Percentiles rank a stretch among this genome's conserved stretches.
These are phyloP conservation scores for Lampris incognitus DNA, from an alignment of 2,113 vertebrate species.

Conservation along the genomic window DNA sequence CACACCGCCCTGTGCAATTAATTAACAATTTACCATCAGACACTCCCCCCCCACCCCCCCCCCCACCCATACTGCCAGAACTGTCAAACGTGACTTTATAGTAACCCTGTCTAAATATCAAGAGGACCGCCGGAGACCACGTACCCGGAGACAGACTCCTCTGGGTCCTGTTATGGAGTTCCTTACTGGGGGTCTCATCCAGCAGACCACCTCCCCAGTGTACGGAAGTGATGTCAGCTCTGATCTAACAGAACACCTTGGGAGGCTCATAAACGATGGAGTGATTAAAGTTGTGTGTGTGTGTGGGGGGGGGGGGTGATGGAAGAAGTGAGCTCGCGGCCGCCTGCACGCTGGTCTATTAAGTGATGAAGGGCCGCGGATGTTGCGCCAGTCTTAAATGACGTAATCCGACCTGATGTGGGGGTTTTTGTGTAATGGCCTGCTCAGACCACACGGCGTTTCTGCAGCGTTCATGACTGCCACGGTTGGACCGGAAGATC, in stretches of 20 bases:
- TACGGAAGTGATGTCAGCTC: conserved; percentile 7
- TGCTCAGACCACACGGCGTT: too few relatives aligned
- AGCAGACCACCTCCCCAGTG: conserved; percentile 1
- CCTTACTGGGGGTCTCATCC: conserved; percentile 5
- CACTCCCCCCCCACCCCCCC: too few relatives aligned
- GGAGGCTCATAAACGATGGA: background rate
- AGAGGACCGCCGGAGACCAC: background rate
- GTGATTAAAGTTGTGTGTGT: conserved; percentile 15
- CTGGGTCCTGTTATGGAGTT: background rate
- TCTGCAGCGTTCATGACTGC: too few relatives aligned
- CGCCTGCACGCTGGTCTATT: conserved; percentile 19
- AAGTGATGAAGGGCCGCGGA: conserved; percentile 10
- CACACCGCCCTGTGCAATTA: too few relatives aligned
- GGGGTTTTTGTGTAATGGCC: too few relatives aligned
- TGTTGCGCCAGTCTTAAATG: background rate
- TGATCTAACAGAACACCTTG: conserved; percentile 10
- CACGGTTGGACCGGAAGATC: too few relatives aligned
- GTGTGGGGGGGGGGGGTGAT: too few relatives aligned
- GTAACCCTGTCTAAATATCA: too few relatives aligned
- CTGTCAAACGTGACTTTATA: too few relatives aligned
- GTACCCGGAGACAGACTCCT: background rate
- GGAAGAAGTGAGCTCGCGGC: background rate
- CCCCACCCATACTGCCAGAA: too few relatives aligned
- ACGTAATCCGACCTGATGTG: too few relatives aligned
- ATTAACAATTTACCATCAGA: too few relatives aligned